A percentile compares a stretch with the other conserved stretches of the same genome.
Evolutionary conservation across 2,888 invertebrate species (phyloP).

Genomic region (Lochmaea capreae): DNA sequence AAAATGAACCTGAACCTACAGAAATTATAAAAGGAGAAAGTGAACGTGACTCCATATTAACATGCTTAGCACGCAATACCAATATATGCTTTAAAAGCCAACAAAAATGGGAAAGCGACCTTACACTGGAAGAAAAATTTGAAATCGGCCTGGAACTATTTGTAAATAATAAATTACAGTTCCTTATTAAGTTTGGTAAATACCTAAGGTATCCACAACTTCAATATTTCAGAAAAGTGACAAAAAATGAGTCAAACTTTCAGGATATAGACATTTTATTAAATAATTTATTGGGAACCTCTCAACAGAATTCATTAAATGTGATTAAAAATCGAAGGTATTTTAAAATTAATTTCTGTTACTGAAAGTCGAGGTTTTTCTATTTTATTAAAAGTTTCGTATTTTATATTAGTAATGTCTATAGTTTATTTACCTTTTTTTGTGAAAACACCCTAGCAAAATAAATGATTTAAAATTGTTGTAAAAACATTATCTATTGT

Average conservation of each 20-base stretch:
- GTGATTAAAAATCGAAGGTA: conserved; percentile 74
- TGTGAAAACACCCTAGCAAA: no score
- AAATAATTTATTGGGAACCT: conserved; percentile 68
- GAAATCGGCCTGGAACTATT: conserved; percentile 75
- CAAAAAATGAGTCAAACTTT: conserved; percentile 58
- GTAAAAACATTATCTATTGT: no score
- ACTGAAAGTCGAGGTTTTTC: neutral
- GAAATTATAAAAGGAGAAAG: conserved; percentile 50
- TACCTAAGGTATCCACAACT: conserved; percentile 77
- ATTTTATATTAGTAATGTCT: neutral
- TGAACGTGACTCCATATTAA: conserved; percentile 71
- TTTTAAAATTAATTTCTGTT: neutral
- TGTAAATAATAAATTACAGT: conserved; percentile 74
- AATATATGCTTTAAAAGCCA: conserved; percentile 83
- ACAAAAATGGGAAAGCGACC: conserved; percentile 81
- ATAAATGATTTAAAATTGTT: no score
- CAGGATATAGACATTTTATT: conserved; percentile 75
- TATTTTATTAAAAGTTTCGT: neutral
- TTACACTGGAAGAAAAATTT: conserved; percentile 77
- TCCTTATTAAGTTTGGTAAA: conserved; percentile 82
- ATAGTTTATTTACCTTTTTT: no score
- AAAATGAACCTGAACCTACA: conserved; percentile 22
- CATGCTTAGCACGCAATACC: conserved; percentile 72
- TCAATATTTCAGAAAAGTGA: conserved; percentile 72
- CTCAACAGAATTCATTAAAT: conserved; percentile 67